Percentiles rank a stretch among this genome's conserved stretches.
These are phyloP conservation scores for Microcebus griseorufus DNA, from an alignment of 2,113 vertebrate species.

Conservation along the genomic window DNA sequence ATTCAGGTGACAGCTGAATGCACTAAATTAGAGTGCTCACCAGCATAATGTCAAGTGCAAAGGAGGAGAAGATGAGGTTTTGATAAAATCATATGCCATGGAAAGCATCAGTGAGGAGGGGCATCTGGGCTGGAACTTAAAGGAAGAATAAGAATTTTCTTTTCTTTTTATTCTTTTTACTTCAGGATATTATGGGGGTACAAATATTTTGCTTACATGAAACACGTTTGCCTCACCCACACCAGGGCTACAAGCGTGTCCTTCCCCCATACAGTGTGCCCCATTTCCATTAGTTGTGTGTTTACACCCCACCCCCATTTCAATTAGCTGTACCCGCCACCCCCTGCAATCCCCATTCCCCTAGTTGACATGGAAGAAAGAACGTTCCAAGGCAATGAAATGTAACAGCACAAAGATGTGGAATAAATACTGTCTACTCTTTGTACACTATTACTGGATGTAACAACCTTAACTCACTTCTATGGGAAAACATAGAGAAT, in stretches of 20 bases:
- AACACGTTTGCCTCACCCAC: no score
- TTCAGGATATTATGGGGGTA: no score
- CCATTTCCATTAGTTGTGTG: no score
- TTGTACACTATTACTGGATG: not conserved
- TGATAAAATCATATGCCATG: not conserved
- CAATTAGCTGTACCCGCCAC: no score
- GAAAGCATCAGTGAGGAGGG: not conserved
- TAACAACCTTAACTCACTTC: not conserved
- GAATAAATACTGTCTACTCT: no score
- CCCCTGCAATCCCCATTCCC: no score
- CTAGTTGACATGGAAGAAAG: not conserved
- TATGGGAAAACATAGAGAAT: not conserved
- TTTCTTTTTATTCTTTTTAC: no score
- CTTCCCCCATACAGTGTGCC: no score
- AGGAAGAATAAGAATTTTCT: not conserved
- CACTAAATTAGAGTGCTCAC: no score
- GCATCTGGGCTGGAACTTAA: not conserved
- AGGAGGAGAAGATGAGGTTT: not conserved
- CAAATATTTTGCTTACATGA: no score
- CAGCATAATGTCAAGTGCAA: not conserved
- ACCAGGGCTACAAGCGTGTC: no score
- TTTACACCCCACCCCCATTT: no score
- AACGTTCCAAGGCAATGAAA: not conserved
- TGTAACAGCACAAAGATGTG: not conserved
- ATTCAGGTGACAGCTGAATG: fast-evolving